Base-by-base conservation (phyloP, 2,797 vertebrate species). In the Rhabdomys pumilio region DNA sequence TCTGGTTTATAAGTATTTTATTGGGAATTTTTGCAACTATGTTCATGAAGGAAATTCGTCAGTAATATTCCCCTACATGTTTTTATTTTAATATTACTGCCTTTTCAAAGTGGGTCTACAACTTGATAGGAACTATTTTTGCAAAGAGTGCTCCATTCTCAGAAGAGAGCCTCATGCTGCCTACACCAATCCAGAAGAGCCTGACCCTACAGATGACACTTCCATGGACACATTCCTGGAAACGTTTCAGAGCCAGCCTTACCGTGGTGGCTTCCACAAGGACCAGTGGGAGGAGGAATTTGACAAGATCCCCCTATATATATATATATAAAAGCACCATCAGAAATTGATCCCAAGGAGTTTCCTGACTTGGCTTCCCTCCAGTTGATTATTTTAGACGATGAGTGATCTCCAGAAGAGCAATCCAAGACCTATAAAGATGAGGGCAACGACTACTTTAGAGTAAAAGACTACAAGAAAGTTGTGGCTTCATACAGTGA, bases 261-360 rank as follows among this genome's bases (percentile, higher is more conserved):
- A 50, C 50, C 50, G 1, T 11, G 50, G 50, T 50, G 50, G 50
- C 50, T 50, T 50, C 50, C 50, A 50, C 10, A 9, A 50, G 10
- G 10, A 50, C 50, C 50, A 50, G 50, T 50, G 50, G 50, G 50
- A 11, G 50, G 50, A 99, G 99, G 99, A 99, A 97, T 99, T 99
- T 98, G 98, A 99, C 34, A 99, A 99, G 98, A 98, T 99, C 24
- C 99, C 99, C 1, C 99, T 99, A 98, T 99, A 99, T 96, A 99
- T 99, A 99, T 44, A 44, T 44, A 44, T 44, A 44, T 44, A 44
- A 96, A 97, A 24, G 98, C 98, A 1, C 99, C 99, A 0, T 98
- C 99, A 4, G 99, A 99, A 93, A 99, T 99, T 57, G 99, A 99
- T 94, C 98, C 99, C 0, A 6, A 95, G 31, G 97, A 98, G 96